Evolutionary conservation across 92 coral and sea anemone genomes (phyloP), one percentile per base, ranked within the genome.

Genomic region (Porites rus): DNA sequence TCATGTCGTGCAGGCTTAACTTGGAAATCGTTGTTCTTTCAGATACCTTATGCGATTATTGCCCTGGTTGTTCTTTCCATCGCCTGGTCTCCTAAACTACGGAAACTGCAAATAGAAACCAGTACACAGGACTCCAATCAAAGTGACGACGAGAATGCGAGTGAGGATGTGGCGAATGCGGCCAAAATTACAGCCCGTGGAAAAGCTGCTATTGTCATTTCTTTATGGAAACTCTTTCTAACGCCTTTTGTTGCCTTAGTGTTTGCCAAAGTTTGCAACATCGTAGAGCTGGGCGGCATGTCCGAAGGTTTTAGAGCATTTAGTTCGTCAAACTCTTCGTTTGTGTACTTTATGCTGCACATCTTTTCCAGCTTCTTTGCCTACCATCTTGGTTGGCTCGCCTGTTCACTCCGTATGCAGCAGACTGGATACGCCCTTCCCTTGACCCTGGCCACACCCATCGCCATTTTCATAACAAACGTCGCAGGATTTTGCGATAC

Each of bases 381-480:
- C 2, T 90, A 86, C 72, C 76, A 80, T 61, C 14, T 90, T 17
- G 90, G 90, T n/a, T 84, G 85, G 81, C 74, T 90, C 1, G 84
- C 93, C 4, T 90, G 93, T 53, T 80, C 93, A 14, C 89, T 90
- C 63, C 76, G 91, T 53, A 76, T 90, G 93, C 93, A 90, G 60
- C 75, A 59, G 71, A 77, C 86, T 67, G 93, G 80, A 8, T 90
- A 73, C 60, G 93, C 93, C 7, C 84, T 90, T 22, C 93, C 93
- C 20, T 84, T 90, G 79, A 90, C 81, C 18, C 71, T 90, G n/a
- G 90, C 90, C 5, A 90, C 93, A 12, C 93, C 93, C 3, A 76
- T 86, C 58, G 88, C 81, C 25, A 20, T 82, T 18, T 21, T 79
- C 22, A 12, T 90, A 21, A 82, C 87, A 10, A 80, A 75, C 19